Evolutionary conservation across 2,113 vertebrate species (phyloP).

Genomic region (Charina bottae): DNA sequence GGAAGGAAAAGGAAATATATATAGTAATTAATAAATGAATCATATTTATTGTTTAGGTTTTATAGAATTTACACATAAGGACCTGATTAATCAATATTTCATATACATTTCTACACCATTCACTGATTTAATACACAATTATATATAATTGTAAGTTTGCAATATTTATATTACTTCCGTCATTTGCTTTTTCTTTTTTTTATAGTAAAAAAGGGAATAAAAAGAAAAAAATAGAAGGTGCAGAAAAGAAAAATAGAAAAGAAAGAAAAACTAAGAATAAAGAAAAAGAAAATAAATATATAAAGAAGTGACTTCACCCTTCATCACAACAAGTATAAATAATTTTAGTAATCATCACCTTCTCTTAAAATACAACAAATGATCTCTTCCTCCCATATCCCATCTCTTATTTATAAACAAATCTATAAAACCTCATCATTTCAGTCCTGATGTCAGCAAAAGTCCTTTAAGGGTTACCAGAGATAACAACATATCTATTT

Average conservation of each 20-base stretch:
- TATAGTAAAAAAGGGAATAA: neutral
- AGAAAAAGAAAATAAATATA: neutral
- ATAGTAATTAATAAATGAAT: constrained; percentile 29
- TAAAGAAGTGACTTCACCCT: neutral
- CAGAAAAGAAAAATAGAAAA: neutral
- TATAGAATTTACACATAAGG: neutral
- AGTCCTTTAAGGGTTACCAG: no score
- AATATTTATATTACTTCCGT: neutral
- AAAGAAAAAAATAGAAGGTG: neutral
- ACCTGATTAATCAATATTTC: neutral
- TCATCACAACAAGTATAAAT: neutral
- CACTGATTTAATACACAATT: neutral
- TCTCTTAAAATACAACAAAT: neutral
- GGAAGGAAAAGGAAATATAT: neutral
- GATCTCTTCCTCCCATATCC: neutral
- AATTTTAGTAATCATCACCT: neutral
- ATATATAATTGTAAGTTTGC: neutral
- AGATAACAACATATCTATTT: neutral
- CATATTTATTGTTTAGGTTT: neutral
- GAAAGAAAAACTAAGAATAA: neutral
- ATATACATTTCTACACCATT: neutral
- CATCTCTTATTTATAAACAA: neutral
- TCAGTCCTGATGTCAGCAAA: neutral
- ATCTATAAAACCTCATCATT: neutral
- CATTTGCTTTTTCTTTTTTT: neutral